Evolutionary conservation across 2,888 invertebrate genomes (phyloP).

Genomic region (Hartigia nigra): DNA sequence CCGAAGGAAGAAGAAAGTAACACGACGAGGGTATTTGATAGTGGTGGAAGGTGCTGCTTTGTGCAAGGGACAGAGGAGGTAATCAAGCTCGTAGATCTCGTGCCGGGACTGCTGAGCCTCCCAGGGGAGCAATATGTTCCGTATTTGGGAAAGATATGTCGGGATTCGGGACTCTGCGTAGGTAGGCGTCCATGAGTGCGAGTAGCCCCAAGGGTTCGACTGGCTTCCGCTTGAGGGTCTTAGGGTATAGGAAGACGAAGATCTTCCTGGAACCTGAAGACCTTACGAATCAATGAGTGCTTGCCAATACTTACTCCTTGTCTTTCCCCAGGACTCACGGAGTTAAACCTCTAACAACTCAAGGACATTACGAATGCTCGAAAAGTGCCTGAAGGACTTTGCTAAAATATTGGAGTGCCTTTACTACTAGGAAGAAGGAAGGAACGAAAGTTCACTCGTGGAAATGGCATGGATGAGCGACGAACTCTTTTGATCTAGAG

Average conservation of each 20-base stretch:
- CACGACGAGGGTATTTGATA: background rate
- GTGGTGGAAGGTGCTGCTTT: background rate
- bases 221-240: background rate
- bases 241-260: background rate
- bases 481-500: background rate
- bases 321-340: background rate
- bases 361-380: background rate
- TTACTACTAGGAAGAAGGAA: background rate
- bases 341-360: background rate
- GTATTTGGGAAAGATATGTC: conserved; percentile 37
- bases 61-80: conserved; percentile 27
- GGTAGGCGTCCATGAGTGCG: conserved; percentile 18
- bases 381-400: background rate
- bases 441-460: background rate
- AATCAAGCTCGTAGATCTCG: conserved; percentile 39
- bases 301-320: background rate
- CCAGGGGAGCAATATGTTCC: conserved; percentile 35
- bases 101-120: conserved; percentile 30
- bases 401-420: background rate
- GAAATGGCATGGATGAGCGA: background rate
- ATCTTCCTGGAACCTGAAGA: background rate
- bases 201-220: conserved; percentile 22
- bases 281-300: background rate
- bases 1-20: background rate
- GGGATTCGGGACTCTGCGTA: conserved; percentile 25